Base-by-base conservation (phyloP, 2,113 vertebrate species). In the Oostethus manadensis region DNA sequence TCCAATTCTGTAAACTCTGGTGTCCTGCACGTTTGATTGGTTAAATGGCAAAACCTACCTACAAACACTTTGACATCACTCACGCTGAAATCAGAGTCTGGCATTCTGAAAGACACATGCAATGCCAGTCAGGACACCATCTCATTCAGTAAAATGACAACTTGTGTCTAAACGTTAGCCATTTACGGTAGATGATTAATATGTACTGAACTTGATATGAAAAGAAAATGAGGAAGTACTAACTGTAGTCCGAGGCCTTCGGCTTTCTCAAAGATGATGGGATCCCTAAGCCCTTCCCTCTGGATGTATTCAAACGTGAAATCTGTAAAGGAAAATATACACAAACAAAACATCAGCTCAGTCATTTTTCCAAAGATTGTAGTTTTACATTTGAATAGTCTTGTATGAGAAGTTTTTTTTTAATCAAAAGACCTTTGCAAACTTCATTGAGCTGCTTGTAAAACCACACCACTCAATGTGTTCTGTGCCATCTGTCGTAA, bases 291-390 rank as follows among this genome's bases (percentile, higher is more conserved):
- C 47, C 97, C 97, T 60, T 94, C 94, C 45, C 91, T 88, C 84
- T 99, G 97, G 76, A 99, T 95, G 82, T 97, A 98, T 62, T 95
- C 93, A 81, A 95, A 94, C 67, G 92, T 98, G 87, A 99, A 98
- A 76, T 99, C 97, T 99, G 44, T 4, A 4, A 14, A 84, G 16
- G 75, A 22, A 0, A 63, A 64, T 10, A 57, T 15, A 57, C 15
- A 76, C 2, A 65, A 8, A 53, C 5, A 50, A 3, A 56, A 50
- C 7, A 50, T 50, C 14, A 23, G 48, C 48, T 50, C 23, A 15
- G 2, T 26, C 48, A 16, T 21, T 10, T 50, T 50, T 50, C 4
- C 13, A 50, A 23, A 1, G 11, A 49, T 26, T 23, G 2, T 1
- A 23, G 26, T 0, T 8, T 13, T 50, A 8, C 6, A 15, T 26